A percentile compares a stretch with the other conserved stretches of the same genome.
phyloP scores from a whole-genome alignment of 1,140 invertebrate species.

The Drosophila rufa region DNA sequence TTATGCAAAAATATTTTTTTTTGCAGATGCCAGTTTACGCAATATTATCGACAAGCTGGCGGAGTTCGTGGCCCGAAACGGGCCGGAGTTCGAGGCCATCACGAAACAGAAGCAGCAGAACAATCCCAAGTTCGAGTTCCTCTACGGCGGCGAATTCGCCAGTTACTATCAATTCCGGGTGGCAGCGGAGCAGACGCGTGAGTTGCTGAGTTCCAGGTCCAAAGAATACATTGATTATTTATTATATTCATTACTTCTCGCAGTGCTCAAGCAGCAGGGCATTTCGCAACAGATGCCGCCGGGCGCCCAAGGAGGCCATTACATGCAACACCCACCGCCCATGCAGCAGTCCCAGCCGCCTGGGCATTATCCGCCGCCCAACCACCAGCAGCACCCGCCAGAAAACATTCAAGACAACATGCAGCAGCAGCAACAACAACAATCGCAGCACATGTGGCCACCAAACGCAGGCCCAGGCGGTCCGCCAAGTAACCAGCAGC shows the following conservation, averaged over 20 bases:
- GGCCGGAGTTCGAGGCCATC: constrained; percentile 98
- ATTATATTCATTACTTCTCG: background rate
- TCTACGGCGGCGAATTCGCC: constrained; percentile 98
- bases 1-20: constrained; percentile 27
- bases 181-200: constrained; percentile 77
- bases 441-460: constrained; percentile 65
- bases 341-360: constrained; percentile 63
- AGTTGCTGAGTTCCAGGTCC: constrained; percentile 19
- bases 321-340: constrained; percentile 67
- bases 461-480: constrained; percentile 31
- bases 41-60: constrained; percentile 99
- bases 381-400: constrained; percentile 43
- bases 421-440: constrained; percentile 45
- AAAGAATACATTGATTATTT: background rate
- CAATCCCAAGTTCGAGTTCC: constrained; percentile 98
- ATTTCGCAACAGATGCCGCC: constrained; percentile 39
- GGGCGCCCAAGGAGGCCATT: constrained; percentile 31
- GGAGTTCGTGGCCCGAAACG: constrained; percentile 99
- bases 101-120: constrained; percentile 99
- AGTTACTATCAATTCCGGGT: constrained; percentile 98
- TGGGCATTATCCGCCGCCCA: constrained; percentile 56
- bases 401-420: constrained; percentile 57
- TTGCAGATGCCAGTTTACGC: constrained; percentile 79
- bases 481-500: constrained; percentile 17
- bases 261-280: constrained; percentile 86